Evolutionary conservation across 2,113 vertebrate species (phyloP).

Genomic region (Podiceps cristatus): DNA sequence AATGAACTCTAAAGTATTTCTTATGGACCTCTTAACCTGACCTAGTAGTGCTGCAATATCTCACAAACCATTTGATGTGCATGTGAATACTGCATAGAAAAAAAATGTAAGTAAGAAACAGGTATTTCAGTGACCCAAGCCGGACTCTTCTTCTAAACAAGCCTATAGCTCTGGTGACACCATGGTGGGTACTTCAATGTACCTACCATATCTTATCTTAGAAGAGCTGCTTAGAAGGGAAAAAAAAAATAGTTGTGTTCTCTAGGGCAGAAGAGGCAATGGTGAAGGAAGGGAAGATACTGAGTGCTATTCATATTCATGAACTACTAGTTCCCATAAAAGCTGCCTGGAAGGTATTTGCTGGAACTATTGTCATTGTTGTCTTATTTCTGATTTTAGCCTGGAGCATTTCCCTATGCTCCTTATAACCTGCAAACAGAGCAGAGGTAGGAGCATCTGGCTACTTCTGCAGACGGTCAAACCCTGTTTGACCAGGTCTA

Average conservation of each 20-base stretch:
- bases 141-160: not conserved
- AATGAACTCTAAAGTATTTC: not conserved
- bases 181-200: not conserved
- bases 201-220: not conserved
- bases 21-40: not conserved
- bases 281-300: not conserved
- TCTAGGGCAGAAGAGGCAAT: not conserved
- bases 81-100: not conserved
- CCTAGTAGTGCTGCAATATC: not conserved
- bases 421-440: not conserved
- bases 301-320: not conserved
- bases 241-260: fast-evolving
- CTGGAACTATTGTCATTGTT: not conserved
- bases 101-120: not conserved
- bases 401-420: not conserved
- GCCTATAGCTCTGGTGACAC: not conserved
- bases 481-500: not conserved
- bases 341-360: not conserved
- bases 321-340: not conserved
- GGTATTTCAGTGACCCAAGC: not conserved
- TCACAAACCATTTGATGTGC: not conserved
- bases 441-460: not conserved
- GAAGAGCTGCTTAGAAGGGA: not conserved
- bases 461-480: not conserved
- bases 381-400: not conserved